Conservation (phyloP, 1,140 invertebrate species). For the Penaeus japonicus region DNA sequence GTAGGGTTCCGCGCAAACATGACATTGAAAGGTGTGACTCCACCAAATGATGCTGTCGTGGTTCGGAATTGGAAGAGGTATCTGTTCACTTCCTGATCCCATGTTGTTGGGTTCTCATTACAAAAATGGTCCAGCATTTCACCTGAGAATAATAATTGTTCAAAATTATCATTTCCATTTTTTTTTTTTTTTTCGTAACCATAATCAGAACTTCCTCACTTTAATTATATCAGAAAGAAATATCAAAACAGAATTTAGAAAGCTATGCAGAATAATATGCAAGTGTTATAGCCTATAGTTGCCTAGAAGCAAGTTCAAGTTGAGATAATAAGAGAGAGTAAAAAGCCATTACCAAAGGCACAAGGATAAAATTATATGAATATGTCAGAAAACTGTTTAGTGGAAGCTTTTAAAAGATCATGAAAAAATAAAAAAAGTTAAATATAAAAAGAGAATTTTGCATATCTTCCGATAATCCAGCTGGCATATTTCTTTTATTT, state of each 20-base stretch:
- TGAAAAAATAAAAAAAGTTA: background rate
- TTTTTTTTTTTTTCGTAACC: background rate
- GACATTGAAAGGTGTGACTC: slow-evolving; percentile 59
- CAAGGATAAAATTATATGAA: background rate
- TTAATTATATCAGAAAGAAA: too few species aligned
- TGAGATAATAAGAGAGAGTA: too few species aligned
- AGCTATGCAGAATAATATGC: too few species aligned
- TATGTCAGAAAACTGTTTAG: background rate
- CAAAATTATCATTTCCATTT: background rate
- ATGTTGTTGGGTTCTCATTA: slow-evolving; percentile 52
- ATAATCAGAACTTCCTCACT: background rate
- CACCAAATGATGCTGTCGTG: background rate
- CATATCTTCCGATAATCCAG: background rate
- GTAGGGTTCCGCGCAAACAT: slow-evolving; percentile 61
- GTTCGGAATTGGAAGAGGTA: slow-evolving; percentile 61
- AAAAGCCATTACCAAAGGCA: too few species aligned
- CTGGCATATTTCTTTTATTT: background rate
- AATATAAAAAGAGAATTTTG: too few species aligned
- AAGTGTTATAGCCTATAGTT: too few species aligned
- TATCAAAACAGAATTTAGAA: too few species aligned
- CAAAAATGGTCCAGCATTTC: slow-evolving; percentile 60
- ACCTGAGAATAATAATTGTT: slow-evolving; percentile 28
- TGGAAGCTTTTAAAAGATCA: too few species aligned
- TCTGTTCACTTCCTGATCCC: slow-evolving; percentile 61
- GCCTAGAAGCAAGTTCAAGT: too few species aligned